These are phyloP conservation scores for Clarias macrocephalus DNA, from an alignment of 2,113 vertebrate species.

Conservation along the genomic window DNA sequence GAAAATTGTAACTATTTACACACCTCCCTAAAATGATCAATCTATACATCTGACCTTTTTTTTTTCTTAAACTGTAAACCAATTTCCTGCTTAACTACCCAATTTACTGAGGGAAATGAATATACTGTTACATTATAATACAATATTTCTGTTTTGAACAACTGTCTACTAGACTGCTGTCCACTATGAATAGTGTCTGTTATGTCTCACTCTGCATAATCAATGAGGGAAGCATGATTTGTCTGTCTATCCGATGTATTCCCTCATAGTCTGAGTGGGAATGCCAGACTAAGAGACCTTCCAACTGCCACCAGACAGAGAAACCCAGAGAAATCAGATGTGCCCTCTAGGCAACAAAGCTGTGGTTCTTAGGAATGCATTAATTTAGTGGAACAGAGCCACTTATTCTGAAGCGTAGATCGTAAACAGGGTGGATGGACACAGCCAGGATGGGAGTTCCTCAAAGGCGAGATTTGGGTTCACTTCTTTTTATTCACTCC, in stretches of 20 bases:
- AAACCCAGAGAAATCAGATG: slow-evolving; percentile 4
- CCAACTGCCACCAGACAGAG: slow-evolving; percentile 22
- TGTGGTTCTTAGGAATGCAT: slow-evolving; percentile 60
- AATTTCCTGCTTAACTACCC: background rate
- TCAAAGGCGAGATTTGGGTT: slow-evolving; percentile 60
- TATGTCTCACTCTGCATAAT: slow-evolving; percentile 23
- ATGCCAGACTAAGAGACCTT: slow-evolving; percentile 26
- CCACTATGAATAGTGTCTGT: slow-evolving; percentile 28
- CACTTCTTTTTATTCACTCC: slow-evolving; percentile 59
- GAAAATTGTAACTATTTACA: background rate
- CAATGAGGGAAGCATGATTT: background rate
- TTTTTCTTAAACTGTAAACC: background rate
- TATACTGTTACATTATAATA: no score
- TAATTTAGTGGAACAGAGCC: slow-evolving; percentile 56
- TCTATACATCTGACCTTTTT: background rate
- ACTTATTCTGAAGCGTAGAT: slow-evolving; percentile 61
- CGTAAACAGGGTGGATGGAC: slow-evolving; percentile 51
- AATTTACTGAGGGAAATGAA: no score
- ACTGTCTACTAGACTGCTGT: background rate
- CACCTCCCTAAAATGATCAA: background rate
- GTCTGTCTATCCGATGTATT: slow-evolving; percentile 15
- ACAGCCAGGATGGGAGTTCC: slow-evolving; percentile 67
- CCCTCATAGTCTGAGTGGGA: slow-evolving; percentile 19
- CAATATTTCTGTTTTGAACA: background rate
- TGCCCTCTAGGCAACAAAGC: slow-evolving; percentile 55